Evolutionary conservation across 2,888 invertebrate species (phyloP), one percentile per base, ranked within the genome.

Genomic region (Melanophora roralis): DNA sequence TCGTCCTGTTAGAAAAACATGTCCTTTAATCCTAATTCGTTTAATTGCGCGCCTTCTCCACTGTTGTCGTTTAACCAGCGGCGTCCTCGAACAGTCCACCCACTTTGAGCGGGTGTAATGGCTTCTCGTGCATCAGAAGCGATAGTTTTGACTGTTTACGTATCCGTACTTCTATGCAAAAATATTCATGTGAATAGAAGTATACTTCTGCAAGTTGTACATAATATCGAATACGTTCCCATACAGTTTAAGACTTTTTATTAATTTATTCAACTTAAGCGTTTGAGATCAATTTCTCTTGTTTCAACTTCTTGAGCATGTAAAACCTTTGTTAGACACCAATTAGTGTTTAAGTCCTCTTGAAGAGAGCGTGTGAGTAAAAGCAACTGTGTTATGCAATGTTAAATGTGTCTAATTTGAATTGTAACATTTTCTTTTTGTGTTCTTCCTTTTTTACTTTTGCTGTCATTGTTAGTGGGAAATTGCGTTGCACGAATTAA

Each of bases 321-420:
- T 60, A 9, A 59, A 53, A 49, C 67, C 40, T 51, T 59, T 59
- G 67, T 60, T 60, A 74, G 51, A 74, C 67, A 53, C 74, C 67
- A 74, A 74, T 74, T 67, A 74, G 60, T 74, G 60, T 53, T 74
- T 34, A 59, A 65, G 49, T 55, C 34, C 47, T 27, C 14, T 1
- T 34, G 2, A 12, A 12, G 21, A 23, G 21, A n/a, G 40, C 2
- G 21, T 40, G 23, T 53, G 67, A n/a, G 11, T n/a, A 11, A 27
- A 51, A 27, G 16, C 12, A 36, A 19, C 32, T 62, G 19, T 59
- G 64, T 67, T 74, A 51, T 57, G 74, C 43, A 34, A 74, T 67
- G 67, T 67, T 67, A 51, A 67, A 40, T 74, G 59, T 34, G 67
- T 67, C 67, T 67, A 74, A 67, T 74, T 74, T 74, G 51, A 74